Conservation (phyloP, 2,888 invertebrate genomes). For the Amphipoea oculea region DNA sequence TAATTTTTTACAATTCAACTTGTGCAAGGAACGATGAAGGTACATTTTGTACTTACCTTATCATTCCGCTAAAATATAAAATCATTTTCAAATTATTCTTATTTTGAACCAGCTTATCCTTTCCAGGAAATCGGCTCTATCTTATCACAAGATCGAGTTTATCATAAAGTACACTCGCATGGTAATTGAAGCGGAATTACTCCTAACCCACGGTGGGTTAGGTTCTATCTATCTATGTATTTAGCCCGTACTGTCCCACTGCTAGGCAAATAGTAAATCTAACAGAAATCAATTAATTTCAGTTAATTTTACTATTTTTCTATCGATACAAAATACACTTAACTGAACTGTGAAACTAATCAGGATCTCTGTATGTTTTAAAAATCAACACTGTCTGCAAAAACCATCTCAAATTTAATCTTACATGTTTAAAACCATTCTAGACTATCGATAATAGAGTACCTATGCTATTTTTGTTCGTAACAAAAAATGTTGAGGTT, state of each 20-base stretch:
- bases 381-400: background rate
- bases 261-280: background rate
- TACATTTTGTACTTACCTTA: background rate
- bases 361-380: background rate
- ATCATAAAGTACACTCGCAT: background rate
- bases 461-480: conserved; percentile 1
- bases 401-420: background rate
- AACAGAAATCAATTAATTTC: background rate
- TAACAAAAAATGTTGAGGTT: conserved; percentile 67
- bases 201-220: background rate
- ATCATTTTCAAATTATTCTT: background rate
- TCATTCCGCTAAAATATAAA: background rate
- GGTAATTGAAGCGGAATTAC: background rate
- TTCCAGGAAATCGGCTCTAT: background rate
- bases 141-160: conserved; percentile 5
- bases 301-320: background rate
- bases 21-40: background rate
- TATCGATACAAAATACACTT: background rate
- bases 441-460: background rate
- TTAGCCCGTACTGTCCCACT: background rate
- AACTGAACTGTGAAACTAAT: background rate
- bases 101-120: background rate
- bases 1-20: background rate
- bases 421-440: background rate
- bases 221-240: background rate